Evolutionary conservation across 2,113 vertebrate genomes (phyloP).

Genomic region (Heterochromis multidens): DNA sequence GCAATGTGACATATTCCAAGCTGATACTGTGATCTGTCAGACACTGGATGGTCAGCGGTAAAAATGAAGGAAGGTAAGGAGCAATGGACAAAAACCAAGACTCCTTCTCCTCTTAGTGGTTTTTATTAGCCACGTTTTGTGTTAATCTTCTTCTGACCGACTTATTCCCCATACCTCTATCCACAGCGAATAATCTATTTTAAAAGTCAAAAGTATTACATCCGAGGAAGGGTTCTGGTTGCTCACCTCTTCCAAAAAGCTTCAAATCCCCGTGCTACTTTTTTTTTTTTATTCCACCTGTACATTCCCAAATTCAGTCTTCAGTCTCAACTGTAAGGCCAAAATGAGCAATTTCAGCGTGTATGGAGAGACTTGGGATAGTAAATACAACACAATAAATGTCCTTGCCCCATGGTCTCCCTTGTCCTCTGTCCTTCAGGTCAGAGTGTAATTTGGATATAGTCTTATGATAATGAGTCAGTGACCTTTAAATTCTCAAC

Average conservation of each 20-base stretch:
- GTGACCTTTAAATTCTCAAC: neutral
- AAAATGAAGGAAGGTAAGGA: neutral
- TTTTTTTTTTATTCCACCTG: too few species aligned
- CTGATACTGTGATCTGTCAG: neutral
- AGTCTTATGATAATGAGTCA: neutral
- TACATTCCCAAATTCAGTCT: accelerated
- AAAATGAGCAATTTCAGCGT: neutral
- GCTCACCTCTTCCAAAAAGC: neutral
- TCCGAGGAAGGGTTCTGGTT: neutral
- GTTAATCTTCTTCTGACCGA: neutral
- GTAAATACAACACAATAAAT: too few species aligned
- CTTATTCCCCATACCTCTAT: neutral
- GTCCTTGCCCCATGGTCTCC: too few species aligned
- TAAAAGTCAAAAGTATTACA: neutral
- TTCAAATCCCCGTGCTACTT: neutral
- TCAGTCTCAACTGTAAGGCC: neutral
- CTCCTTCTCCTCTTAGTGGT: neutral
- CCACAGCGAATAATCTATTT: conserved; percentile 26
- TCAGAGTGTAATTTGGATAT: neutral
- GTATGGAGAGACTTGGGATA: too few species aligned
- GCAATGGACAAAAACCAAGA: neutral
- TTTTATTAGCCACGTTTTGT: neutral
- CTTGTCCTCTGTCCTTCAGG: accelerated
- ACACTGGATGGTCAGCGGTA: neutral
- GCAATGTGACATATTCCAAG: neutral